Conservation (phyloP, 2,113 vertebrate genomes). For the Sigmodon hispidus region DNA sequence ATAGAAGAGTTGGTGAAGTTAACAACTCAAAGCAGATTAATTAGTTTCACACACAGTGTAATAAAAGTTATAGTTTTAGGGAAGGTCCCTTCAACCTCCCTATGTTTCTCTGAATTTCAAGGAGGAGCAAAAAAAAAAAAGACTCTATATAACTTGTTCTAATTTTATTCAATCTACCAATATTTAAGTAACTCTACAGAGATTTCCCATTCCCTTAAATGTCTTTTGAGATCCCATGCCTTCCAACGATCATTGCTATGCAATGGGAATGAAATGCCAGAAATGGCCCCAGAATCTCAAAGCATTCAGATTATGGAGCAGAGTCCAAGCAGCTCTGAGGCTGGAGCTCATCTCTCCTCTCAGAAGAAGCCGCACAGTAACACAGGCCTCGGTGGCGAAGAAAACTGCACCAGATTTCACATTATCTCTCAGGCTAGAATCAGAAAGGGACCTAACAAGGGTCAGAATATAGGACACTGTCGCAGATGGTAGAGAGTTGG, state of each 20-base stretch:
- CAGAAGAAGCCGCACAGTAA: neutral
- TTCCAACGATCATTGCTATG: neutral
- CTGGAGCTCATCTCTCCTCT: neutral
- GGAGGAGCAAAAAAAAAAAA: neutral
- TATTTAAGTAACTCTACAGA: neutral
- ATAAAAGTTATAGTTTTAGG: neutral
- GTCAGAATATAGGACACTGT: neutral
- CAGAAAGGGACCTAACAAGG: neutral
- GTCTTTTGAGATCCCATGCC: neutral
- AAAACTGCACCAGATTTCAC: neutral
- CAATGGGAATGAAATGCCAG: neutral
- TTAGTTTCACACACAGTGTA: accelerated
- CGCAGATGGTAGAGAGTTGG: neutral
- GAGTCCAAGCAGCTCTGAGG: neutral
- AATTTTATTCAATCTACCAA: neutral
- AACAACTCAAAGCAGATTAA: neutral
- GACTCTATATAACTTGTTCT: neutral
- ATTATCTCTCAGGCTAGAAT: neutral
- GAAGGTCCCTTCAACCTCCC: neutral
- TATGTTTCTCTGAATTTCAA: neutral
- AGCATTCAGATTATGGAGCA: accelerated
- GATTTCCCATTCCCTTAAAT: neutral
- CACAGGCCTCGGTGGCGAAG: neutral
- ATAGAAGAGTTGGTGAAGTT: conserved; percentile 1
- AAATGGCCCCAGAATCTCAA: neutral